phyloP scores from a whole-genome alignment of 2,888 invertebrate genomes.

The Acrobeloides nanus region DNA sequence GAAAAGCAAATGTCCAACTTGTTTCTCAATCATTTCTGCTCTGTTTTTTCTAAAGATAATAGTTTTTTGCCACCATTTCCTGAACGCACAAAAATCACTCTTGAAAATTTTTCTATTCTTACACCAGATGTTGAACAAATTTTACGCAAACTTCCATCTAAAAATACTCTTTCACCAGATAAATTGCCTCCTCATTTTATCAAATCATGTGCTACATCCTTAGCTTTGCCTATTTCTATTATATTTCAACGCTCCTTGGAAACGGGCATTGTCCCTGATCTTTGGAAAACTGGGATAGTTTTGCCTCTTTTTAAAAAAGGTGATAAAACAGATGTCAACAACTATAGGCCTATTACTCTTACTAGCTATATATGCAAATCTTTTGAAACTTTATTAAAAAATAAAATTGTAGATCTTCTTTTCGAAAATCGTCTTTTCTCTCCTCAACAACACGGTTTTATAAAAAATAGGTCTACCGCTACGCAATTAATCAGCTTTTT shows the following conservation, averaged over 20 bases:
- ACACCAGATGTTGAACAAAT: too few species aligned
- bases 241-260: not conserved
- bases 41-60: too few species aligned
- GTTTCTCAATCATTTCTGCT: too few species aligned
- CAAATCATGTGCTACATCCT: not conserved
- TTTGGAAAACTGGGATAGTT: slow-evolving; percentile 8
- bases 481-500: not conserved
- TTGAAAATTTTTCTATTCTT: too few species aligned
- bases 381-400: not conserved
- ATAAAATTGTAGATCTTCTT: not conserved
- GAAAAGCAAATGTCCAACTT: too few species aligned
- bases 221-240: slow-evolving; percentile 1
- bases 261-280: slow-evolving; percentile 2
- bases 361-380: slow-evolving; percentile 8
- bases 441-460: not conserved
- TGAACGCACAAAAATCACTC: too few species aligned
- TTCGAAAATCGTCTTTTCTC: not conserved
- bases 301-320: slow-evolving; percentile 14
- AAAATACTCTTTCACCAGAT: not conserved
- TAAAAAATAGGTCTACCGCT: slow-evolving; percentile 1
- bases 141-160: not conserved
- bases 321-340: slow-evolving; percentile 8
- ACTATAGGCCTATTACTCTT: slow-evolving; percentile 8
- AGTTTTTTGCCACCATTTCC: too few species aligned
- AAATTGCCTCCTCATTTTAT: not conserved